Evolutionary conservation across 2,888 invertebrate species (phyloP), one percentile per base, ranked within the genome.

Genomic region (Ferdinandea cuprea): DNA sequence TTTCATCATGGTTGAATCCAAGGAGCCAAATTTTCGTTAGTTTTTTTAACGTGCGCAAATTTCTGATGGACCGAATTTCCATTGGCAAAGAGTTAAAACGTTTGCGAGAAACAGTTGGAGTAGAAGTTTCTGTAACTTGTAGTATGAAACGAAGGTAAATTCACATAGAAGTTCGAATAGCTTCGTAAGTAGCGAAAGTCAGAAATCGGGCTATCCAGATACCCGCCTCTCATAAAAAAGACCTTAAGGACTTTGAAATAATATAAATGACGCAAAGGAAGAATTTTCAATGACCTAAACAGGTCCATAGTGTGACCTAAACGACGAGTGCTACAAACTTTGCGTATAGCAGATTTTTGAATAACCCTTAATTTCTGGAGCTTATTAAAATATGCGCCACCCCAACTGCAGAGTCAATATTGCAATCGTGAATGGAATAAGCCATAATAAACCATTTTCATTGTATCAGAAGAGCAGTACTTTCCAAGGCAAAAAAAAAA

Each of bases 401-500:
- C 35, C 32, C 32, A 54, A 35, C 11, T 8, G 13, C 35, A 30
- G 30, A 52, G n/a, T 13, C 19, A 32, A 54, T 54, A 30, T 11
- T 35, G 54, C 11, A 54, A 11, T 54, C 6, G 35, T 4, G 52
- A 52, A 52, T 48, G n/a, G 17, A 48, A 28, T 25, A 52, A 13
- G 2, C 52, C 19, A 50, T n/a, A n/a, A n/a, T n/a, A n/a, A n/a
- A n/a, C n/a, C n/a, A n/a, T n/a, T n/a, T n/a, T n/a, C n/a, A n/a
- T n/a, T n/a, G n/a, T n/a, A n/a, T n/a, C n/a, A n/a, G n/a, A n/a
- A n/a, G n/a, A n/a, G n/a, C n/a, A n/a, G 25, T n/a, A 52, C 8
- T 25, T 32, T 52, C 15, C 32, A 32, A 52, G 48, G 13, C 48
- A 25, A 48, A n/a, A n/a, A 25, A 32, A 32, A 52, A n/a, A 52